phyloP scores from a whole-genome alignment of 2,113 vertebrate species.

The Pheucticus melanocephalus region DNA sequence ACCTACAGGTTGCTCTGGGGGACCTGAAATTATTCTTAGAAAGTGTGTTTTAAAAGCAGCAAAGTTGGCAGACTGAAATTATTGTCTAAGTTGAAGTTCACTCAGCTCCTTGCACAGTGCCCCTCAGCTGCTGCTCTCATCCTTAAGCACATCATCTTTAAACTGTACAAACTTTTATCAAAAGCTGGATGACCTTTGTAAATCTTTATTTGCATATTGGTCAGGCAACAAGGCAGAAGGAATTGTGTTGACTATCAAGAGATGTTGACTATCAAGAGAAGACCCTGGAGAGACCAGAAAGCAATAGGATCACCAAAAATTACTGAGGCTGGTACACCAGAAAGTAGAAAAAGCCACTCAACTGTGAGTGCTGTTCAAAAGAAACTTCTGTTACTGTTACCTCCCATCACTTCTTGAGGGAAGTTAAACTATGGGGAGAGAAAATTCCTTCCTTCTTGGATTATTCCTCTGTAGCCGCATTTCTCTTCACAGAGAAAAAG shows the following conservation, averaged over 20 bases:
- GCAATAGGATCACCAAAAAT: background rate
- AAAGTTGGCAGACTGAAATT: background rate
- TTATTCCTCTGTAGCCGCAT: background rate
- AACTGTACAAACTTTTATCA: background rate
- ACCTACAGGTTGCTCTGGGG: background rate
- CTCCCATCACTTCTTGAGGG: background rate
- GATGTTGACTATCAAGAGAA: background rate
- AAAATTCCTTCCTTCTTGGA: background rate
- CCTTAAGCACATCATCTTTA: background rate
- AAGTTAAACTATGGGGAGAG: background rate
- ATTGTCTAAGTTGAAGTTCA: background rate
- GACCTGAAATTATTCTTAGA: background rate
- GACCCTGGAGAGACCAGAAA: background rate
- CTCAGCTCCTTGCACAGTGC: accelerated
- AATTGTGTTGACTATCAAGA: background rate
- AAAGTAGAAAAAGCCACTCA: background rate
- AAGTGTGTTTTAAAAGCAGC: background rate
- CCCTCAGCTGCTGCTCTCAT: background rate
- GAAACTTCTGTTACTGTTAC: background rate
- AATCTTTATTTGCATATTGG: background rate
- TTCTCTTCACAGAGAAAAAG: no score
- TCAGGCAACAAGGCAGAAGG: background rate
- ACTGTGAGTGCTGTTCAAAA: background rate
- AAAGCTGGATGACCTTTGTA: background rate
- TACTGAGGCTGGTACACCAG: background rate